Evolutionary conservation across 37 sponge, comb jelly and placozoan species (phyloP).

Genomic region (Diacarnus erythraeanus): DNA sequence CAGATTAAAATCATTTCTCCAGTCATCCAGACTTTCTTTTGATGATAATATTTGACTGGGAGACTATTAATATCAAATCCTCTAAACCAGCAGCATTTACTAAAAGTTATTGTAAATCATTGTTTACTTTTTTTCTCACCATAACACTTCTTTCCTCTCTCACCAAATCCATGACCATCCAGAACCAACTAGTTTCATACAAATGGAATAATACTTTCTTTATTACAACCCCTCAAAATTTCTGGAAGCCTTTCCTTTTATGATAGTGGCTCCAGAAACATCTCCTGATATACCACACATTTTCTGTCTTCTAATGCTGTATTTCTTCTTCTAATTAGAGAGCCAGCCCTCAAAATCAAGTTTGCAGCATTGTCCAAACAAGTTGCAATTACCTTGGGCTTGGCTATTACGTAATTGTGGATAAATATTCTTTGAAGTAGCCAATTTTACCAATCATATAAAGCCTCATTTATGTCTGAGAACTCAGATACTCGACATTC

Average conservation of each 20-base stretch:
- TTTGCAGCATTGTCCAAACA: constrained; percentile 18
- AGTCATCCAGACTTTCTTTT: constrained; percentile 18
- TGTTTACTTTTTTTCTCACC: constrained; percentile 55
- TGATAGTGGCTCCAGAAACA: constrained; percentile 43
- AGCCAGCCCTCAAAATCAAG: constrained; percentile 79
- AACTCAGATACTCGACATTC: too few relatives aligned
- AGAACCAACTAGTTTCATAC: constrained; percentile 51
- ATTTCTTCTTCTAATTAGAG: constrained; percentile 46
- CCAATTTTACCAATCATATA: constrained; percentile 21
- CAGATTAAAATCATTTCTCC: not conserved
- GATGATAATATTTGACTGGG: constrained; percentile 49
- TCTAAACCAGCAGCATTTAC: constrained; percentile 61
- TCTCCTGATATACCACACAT: constrained; percentile 58
- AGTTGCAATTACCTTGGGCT: constrained; percentile 60
- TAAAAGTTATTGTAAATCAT: constrained; percentile 57
- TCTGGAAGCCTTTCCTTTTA: too few relatives aligned
- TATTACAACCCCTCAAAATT: constrained; percentile 22
- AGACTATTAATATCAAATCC: constrained; percentile 16
- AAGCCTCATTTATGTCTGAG: not conserved
- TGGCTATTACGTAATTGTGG: constrained; percentile 36
- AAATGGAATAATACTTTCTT: constrained; percentile 30
- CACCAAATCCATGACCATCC: constrained; percentile 58
- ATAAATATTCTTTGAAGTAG: constrained; percentile 41
- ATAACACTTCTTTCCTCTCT: constrained; percentile 55
- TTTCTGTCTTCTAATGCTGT: constrained; percentile 52